These are phyloP conservation scores for Phalacrocorax carbo DNA, from an alignment of 2,113 vertebrate species.

Conservation along the genomic window DNA sequence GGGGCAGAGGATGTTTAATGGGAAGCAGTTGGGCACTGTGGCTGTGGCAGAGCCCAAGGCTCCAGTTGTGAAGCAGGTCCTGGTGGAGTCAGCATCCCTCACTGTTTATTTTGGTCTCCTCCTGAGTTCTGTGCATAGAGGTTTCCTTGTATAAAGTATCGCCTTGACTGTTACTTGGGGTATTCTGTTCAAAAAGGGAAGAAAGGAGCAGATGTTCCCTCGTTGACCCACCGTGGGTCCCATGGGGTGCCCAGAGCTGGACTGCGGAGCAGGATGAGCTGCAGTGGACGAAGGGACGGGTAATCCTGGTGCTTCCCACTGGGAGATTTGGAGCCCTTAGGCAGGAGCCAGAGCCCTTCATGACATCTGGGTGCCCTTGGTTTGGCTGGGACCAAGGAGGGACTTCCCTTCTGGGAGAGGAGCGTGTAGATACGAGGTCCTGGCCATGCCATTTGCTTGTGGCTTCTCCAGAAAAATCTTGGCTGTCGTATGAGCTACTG, in stretches of 20 bases:
- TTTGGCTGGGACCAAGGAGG: background rate
- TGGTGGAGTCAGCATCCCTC: background rate
- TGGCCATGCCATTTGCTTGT: rapidly evolving
- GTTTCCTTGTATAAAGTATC: background rate
- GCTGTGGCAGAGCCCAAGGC: background rate
- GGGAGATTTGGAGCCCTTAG: background rate
- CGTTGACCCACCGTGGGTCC: background rate
- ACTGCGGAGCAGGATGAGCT: background rate
- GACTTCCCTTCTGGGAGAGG: background rate
- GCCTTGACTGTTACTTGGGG: background rate
- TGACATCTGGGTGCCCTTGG: background rate
- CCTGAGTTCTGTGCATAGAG: background rate
- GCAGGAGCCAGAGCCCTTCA: background rate
- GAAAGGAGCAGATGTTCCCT: background rate
- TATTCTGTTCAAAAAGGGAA: background rate
- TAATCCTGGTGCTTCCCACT: background rate
- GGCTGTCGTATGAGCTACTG: background rate
- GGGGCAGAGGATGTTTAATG: background rate
- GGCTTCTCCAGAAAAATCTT: background rate
- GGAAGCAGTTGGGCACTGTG: background rate
- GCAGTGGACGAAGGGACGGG: rapidly evolving
- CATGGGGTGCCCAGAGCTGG: rapidly evolving
- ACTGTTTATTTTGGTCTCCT: background rate
- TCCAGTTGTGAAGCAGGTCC: background rate
- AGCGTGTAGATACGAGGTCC: background rate